Evolutionary conservation across 2,797 vertebrate genomes (phyloP), one percentile per base, ranked within the genome.

Genomic region (Hyperoplus immaculatus): DNA sequence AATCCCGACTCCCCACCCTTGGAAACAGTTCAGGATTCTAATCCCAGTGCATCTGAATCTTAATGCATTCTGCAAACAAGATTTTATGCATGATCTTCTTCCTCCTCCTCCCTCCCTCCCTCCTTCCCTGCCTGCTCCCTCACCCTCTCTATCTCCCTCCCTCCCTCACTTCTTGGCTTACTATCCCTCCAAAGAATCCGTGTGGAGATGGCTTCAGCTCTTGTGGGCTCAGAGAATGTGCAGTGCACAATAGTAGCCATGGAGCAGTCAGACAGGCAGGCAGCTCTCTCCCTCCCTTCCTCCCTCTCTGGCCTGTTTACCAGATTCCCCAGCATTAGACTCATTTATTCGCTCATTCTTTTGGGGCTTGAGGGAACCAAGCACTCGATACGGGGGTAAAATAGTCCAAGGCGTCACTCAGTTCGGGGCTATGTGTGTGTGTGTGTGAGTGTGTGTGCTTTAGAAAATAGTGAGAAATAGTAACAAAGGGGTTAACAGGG

Each of bases 61-160:
- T 94, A 95, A 96, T 95, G 94, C 92, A 94, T 91, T 95, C 94
- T 95, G 92, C 93, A 95, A 95, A 95, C 87, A 92, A 95, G 93
- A 96, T 96, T 96, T 96, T 96, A 95, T 96, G 94, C 95, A 93
- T 95, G 95, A 94, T 96, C 95, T 94, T 95, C 94, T 88, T 91
- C 91, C 84, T 86, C 77, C 87, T 80, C 77, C 83, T 29, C 29
- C 21, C 75, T 75, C 72, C 45, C 80, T 64, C 71, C 55, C 75
- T 93, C 93, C 57, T 18, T 59, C 57, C 15, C 57, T 59, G 69
- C 55, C 75, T 93, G 92, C 57, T 18, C 42, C 57, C 15, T 39
- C 42, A 74, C 83, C 53, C 77, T 74, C 71, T 61, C 93, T 59
- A 21, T 75, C 60, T 75, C 83, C 60, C 78, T 80, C 72, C 45